phyloP scores from a whole-genome alignment of 2,888 invertebrate species.

The Prosopocoilus inquinatus region DNA sequence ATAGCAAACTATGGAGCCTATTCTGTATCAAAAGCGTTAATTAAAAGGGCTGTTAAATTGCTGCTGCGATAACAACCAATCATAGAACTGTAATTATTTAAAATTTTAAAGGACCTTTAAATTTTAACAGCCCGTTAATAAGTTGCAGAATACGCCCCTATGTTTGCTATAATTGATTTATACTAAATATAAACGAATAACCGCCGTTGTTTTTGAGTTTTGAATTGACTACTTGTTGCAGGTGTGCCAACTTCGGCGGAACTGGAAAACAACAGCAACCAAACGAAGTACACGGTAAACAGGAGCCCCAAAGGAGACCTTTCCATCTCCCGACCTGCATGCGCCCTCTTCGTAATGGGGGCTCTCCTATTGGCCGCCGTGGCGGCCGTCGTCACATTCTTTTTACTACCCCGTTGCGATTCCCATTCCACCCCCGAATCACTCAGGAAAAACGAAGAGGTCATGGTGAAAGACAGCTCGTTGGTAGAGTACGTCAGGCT shows the following conservation, averaged over 20 bases:
- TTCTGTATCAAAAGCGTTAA: too few relatives aligned
- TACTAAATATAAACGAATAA: too few relatives aligned
- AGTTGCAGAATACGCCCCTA: too few relatives aligned
- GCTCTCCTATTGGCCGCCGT: constrained; percentile 43
- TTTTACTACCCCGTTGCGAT: constrained; percentile 42
- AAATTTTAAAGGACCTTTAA: too few relatives aligned
- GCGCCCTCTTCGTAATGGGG: constrained; percentile 44
- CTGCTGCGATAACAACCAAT: too few relatives aligned
- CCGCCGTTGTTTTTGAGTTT: too few relatives aligned
- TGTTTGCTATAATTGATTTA: too few relatives aligned
- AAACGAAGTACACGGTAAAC: constrained; percentile 49
- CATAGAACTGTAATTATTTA: too few relatives aligned
- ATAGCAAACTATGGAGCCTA: too few relatives aligned
- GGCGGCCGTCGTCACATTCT: constrained; percentile 45
- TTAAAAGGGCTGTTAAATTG: too few relatives aligned
- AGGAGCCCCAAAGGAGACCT: constrained; percentile 35
- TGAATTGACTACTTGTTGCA: constrained; percentile 27
- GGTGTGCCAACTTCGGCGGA: constrained; percentile 48
- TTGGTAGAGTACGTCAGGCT: constrained; percentile 31
- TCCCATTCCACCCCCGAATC: constrained; percentile 11
- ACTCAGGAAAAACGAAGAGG: constrained; percentile 7
- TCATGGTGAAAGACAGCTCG: neutral
- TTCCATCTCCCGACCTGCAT: constrained; percentile 43
- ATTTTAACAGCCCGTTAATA: too few relatives aligned
- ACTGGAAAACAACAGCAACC: constrained; percentile 45